Conservation (phyloP, 2,797 vertebrate genomes). For the Odontamblyopus lacepedii region DNA sequence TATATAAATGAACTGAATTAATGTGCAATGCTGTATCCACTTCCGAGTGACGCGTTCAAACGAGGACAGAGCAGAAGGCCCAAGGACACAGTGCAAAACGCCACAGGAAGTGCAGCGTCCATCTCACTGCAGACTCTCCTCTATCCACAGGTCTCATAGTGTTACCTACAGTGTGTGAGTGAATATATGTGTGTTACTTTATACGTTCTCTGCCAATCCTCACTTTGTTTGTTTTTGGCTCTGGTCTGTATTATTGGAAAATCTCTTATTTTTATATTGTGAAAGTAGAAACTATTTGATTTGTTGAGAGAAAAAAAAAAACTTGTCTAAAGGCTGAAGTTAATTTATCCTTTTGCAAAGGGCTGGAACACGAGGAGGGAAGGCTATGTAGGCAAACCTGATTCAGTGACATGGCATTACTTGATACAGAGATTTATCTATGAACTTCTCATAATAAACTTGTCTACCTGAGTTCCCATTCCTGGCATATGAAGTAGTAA, state of each 20-base stretch:
- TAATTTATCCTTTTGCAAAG: constrained; percentile 72
- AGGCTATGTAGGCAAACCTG: constrained; percentile 65
- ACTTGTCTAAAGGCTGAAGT: constrained; percentile 49
- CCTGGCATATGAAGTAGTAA: constrained; percentile 21
- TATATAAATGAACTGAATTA: constrained; percentile 77
- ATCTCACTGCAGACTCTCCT: constrained; percentile 63
- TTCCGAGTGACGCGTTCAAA: constrained; percentile 82
- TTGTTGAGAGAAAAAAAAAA: constrained; percentile 44
- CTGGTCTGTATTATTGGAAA: constrained; percentile 61
- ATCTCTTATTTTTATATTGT: constrained; percentile 75
- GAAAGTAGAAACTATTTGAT: constrained; percentile 65
- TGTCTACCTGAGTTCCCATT: constrained; percentile 30
- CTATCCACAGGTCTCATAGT: constrained; percentile 61
- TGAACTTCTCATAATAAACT: constrained; percentile 20
- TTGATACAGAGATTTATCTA: constrained; percentile 26
- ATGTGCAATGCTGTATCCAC: constrained; percentile 84
- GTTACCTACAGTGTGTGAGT: constrained; percentile 51
- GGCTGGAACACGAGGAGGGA: constrained; percentile 72
- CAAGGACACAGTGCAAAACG: constrained; percentile 23
- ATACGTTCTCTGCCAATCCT: constrained; percentile 52
- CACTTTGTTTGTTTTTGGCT: constrained; percentile 57
- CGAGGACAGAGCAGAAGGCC: constrained; percentile 45
- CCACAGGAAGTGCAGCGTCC: constrained; percentile 59
- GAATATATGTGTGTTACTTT: constrained; percentile 44
- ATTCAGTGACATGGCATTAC: constrained; percentile 34